A percentile compares a stretch with the other conserved stretches of the same genome.
phyloP scores from a whole-genome alignment of 2,888 invertebrate species.

The Rhingia rostrata region DNA sequence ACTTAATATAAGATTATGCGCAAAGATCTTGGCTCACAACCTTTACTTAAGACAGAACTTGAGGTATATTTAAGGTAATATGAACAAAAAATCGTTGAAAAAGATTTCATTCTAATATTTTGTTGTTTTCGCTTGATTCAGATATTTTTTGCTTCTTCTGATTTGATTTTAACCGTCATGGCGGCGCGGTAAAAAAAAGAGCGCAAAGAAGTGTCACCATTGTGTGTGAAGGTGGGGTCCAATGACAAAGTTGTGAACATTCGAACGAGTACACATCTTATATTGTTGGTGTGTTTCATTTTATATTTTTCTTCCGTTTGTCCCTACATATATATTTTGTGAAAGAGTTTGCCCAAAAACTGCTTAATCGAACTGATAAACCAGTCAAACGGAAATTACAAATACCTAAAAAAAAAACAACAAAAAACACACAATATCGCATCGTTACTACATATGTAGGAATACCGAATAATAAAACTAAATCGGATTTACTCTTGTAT shows the following conservation, averaged over 20 bases:
- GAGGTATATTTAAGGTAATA: slow-evolving; percentile 49
- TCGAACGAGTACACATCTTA: background rate
- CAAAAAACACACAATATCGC: background rate
- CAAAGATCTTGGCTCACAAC: no score
- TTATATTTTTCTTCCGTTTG: background rate
- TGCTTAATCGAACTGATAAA: slow-evolving; percentile 22
- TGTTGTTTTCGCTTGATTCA: slow-evolving; percentile 36
- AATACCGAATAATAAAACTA: slow-evolving; percentile 7
- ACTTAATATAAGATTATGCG: no score
- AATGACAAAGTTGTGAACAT: background rate
- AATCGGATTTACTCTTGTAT: slow-evolving; percentile 10
- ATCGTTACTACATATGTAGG: background rate
- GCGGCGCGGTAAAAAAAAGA: slow-evolving; percentile 28
- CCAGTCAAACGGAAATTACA: background rate
- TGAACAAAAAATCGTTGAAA: slow-evolving; percentile 8
- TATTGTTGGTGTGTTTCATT: slow-evolving; percentile 7
- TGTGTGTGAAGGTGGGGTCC: slow-evolving; percentile 5
- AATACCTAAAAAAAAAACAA: background rate
- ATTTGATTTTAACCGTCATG: slow-evolving; percentile 53
- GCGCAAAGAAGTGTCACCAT: slow-evolving; percentile 18
- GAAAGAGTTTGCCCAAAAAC: slow-evolving; percentile 8
- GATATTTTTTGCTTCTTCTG: slow-evolving; percentile 24
- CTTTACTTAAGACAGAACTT: slow-evolving; percentile 24
- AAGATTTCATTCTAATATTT: slow-evolving; percentile 7
- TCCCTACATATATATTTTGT: background rate